phyloP scores from a whole-genome alignment of 1,140 invertebrate species.

The Drosophila dunni region DNA sequence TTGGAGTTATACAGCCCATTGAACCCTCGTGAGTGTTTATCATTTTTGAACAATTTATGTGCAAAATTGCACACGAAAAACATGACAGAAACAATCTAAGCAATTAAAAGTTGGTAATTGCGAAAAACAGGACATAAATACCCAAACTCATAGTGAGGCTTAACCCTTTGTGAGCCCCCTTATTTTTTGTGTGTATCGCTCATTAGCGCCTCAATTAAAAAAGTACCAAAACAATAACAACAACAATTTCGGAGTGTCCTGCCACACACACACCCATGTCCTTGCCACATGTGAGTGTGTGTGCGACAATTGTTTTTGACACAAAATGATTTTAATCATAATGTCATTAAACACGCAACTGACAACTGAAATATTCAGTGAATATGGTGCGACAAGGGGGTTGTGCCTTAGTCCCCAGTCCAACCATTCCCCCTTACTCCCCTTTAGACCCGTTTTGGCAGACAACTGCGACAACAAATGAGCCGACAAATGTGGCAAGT shows the following conservation, averaged over 20 bases:
- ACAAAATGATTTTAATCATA: constrained; percentile 82
- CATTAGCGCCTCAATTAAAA: constrained; percentile 63
- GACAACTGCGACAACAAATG: constrained; percentile 46
- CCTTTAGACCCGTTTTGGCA: constrained; percentile 5
- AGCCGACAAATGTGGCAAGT: constrained; percentile 25
- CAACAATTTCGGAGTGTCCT: constrained; percentile 38
- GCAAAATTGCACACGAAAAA: constrained; percentile 4
- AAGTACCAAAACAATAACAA: constrained; percentile 41
- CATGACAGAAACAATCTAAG: constrained; percentile 41
- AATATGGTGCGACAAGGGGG: constrained; percentile 44
- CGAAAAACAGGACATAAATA: constrained; percentile 7
- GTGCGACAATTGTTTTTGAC: constrained; percentile 79
- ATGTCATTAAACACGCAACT: constrained; percentile 80
- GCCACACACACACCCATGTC: neutral
- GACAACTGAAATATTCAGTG: constrained; percentile 54
- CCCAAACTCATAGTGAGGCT: constrained; percentile 5
- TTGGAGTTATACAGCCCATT: neutral
- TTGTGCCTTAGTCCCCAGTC: neutral
- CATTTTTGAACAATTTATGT: neutral
- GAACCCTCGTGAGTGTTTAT: neutral
- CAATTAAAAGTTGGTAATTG: constrained; percentile 44
- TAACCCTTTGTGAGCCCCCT: constrained; percentile 38
- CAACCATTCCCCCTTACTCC: neutral
- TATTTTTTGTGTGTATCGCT: constrained; percentile 31
- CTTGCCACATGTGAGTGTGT: constrained; percentile 22